Evolutionary conservation across 2,888 invertebrate species (phyloP), one percentile per base, ranked within the genome.

Genomic region (Petrophora chlorosata): DNA sequence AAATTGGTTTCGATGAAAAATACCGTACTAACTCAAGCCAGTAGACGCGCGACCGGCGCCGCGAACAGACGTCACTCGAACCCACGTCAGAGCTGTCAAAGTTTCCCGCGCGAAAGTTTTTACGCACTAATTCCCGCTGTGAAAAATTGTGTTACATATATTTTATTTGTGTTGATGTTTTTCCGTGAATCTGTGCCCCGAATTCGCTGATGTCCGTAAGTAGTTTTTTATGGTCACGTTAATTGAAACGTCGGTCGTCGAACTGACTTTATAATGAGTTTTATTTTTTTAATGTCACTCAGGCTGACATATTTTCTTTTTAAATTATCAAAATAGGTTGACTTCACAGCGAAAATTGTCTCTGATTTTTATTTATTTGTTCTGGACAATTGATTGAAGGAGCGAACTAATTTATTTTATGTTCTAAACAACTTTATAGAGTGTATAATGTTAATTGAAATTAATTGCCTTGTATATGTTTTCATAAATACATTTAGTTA

Each of bases 71-170:
- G 56, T 54, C 5, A 34, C 2, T 3, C 0, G n/a, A 10, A 10
- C 38, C 17, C 8, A 25, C 32, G 41, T 33, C 19, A 19, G 3
- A 45, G 40, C 32, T 9, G 5, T 10, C 9, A 36, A 43, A 47
- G 38, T 42, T 48, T 25, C 39, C 39, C 54, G 50, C 56, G 53
- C 52, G 47, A 47, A 61, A 61, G 56, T 61, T 61, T 57, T 56
- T 58, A 57, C 61, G 61, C 56, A 54, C 33, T 46, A 34, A 46
- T 55, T 41, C 34, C 32, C 38, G 39, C 33, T 51, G 60, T 58
- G 53, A 45, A 54, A 48, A 49, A 58, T 54, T 46, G 61, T 61
- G 61, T 16, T 29, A 42, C 35, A 53, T 30, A 53, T 30, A 33
- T 38, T 39, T 30, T 33, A 42, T 54, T 39, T 43, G 57, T 56